Conservation (phyloP, 1,140 invertebrate species). For the Euura saliciscinereae region DNA sequence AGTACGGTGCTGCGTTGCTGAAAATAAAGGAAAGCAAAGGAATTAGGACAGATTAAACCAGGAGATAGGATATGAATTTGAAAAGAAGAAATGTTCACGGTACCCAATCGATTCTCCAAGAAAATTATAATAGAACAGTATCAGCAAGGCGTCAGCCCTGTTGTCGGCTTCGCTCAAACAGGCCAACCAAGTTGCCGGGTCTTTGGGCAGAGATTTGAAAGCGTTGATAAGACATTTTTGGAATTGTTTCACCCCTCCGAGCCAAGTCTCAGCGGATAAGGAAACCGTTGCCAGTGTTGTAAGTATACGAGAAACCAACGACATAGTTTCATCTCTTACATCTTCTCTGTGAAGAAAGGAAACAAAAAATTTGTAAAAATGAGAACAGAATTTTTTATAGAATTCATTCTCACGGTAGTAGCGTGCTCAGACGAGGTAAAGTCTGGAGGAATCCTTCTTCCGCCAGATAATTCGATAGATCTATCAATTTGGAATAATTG, state of each 20-base stretch:
- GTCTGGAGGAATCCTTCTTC: slow-evolving; percentile 35
- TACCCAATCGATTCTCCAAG: slow-evolving; percentile 30
- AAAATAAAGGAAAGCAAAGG: not conserved
- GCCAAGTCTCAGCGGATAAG: not conserved
- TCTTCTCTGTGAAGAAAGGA: not conserved
- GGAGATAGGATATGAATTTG: too few relatives aligned
- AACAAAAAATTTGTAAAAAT: not conserved
- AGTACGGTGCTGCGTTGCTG: not conserved
- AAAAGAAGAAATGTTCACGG: too few relatives aligned
- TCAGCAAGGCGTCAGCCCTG: slow-evolving; percentile 18
- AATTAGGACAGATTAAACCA: not conserved
- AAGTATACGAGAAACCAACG: not conserved
- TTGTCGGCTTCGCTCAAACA: not conserved
- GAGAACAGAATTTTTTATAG: not conserved
- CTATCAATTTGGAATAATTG: slow-evolving; percentile 18
- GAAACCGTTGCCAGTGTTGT: not conserved
- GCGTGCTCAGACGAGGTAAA: slow-evolving; percentile 19
- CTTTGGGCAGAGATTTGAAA: not conserved
- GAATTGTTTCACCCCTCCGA: slow-evolving; percentile 8
- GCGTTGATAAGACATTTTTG: not conserved
- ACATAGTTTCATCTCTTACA: not conserved
- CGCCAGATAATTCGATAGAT: slow-evolving; percentile 35
- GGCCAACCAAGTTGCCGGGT: not conserved
- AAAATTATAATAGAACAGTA: slow-evolving; percentile 33
- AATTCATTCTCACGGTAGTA: not conserved